Conservation (phyloP, 2,888 invertebrate species). For the Agelastica alni region DNA sequence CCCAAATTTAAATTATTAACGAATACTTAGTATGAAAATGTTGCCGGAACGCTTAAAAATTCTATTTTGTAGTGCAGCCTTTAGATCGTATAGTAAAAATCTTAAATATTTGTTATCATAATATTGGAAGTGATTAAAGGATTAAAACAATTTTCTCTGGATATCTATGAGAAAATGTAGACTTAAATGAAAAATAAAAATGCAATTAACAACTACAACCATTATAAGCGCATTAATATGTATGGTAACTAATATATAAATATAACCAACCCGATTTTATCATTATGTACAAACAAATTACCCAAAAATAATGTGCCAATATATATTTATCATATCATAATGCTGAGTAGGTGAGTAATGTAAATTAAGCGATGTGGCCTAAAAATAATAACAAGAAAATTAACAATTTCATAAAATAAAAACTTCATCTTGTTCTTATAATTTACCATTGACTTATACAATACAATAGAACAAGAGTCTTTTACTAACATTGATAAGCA, state of each 20-base stretch:
- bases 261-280: slow-evolving; percentile 46
- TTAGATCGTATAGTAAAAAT: slow-evolving; percentile 51
- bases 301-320: slow-evolving; percentile 21
- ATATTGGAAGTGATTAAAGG: slow-evolving; percentile 42
- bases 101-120: slow-evolving; percentile 46
- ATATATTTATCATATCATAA: slow-evolving; percentile 11
- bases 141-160: slow-evolving; percentile 28
- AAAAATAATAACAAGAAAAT: no score
- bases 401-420: no score
- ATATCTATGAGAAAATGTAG: slow-evolving; percentile 31
- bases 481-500: no score
- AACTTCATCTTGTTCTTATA: no score
- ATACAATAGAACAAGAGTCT: no score
- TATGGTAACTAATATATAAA: slow-evolving; percentile 51
- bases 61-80: slow-evolving; percentile 54
- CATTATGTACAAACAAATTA: slow-evolving; percentile 31
- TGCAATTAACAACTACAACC: slow-evolving; percentile 38
- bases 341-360: not conserved
- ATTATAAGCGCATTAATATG: slow-evolving; percentile 44
- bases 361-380: no score
- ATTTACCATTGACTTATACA: no score
- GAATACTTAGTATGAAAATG: slow-evolving; percentile 6
- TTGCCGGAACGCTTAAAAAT: slow-evolving; percentile 23
- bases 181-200: slow-evolving; percentile 30
- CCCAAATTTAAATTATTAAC: not conserved